Conservation (phyloP, 2,113 vertebrate genomes). For the Synodontis membranacea region DNA sequence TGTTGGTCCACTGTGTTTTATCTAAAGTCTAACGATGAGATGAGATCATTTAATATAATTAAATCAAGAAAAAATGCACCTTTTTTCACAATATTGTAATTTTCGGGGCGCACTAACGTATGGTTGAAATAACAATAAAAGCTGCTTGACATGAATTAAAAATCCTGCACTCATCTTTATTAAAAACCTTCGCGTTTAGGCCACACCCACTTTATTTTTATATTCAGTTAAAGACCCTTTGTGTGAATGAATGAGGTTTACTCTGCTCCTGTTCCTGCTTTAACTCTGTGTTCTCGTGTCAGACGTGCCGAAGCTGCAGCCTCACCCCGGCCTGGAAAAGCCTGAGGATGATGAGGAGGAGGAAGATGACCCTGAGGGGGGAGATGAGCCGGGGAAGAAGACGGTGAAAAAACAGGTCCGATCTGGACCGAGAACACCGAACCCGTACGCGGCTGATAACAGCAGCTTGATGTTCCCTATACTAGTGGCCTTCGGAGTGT, state of each 20-base stretch:
- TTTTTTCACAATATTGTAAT: too few relatives aligned
- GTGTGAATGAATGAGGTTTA: too few relatives aligned
- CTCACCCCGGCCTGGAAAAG: conserved; percentile 93
- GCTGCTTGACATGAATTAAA: too few relatives aligned
- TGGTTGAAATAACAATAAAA: too few relatives aligned
- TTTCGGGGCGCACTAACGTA: too few relatives aligned
- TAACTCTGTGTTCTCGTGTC: conserved; percentile 48
- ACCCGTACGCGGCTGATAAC: conserved; percentile 98
- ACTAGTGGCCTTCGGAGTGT: conserved; percentile 96
- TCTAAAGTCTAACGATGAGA: too few relatives aligned
- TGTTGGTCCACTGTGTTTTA: too few relatives aligned
- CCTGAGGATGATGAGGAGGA: conserved; percentile 93
- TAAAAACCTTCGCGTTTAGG: not conserved
- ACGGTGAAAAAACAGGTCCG: conserved; percentile 87
- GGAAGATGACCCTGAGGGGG: conserved; percentile 86
- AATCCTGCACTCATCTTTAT: not conserved
- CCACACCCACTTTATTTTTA: not conserved
- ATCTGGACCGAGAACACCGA: conserved; percentile 94
- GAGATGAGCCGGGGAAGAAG: conserved; percentile 87
- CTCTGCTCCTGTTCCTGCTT: too few relatives aligned
- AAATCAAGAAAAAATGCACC: too few relatives aligned
- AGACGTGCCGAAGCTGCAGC: conserved; percentile 97
- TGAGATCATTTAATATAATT: too few relatives aligned
- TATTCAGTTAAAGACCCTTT: too few relatives aligned
- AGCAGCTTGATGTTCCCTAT: conserved; percentile 99